Base-by-base conservation (phyloP, 1,140 invertebrate genomes). In the Apis cerana region DNA sequence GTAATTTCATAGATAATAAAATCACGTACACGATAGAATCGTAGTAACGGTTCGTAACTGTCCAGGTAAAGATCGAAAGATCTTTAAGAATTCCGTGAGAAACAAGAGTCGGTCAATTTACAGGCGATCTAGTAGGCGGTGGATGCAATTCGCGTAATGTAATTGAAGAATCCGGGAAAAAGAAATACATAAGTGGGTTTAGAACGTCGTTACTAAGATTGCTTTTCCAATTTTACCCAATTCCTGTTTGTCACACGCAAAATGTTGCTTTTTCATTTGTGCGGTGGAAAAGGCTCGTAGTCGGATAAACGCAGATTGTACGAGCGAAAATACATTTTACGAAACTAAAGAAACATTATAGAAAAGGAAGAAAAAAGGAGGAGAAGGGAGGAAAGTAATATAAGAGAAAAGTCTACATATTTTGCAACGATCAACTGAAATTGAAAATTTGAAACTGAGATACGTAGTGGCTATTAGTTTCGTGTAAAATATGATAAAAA, bases 111-210 rank as follows among this genome's bases (percentile, higher is more conserved):
- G n/a, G 58, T 64, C 77, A 80, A 80, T 62, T 64, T 72, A 48
- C 59, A 72, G 48, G 69, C 77, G 72, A 80, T 80, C 77, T 62
- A 80, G 72, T 80, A 72, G 77, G 58, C 27, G n/a, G 68, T 21
- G 67, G 58, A 33, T 54, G 68, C 77, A 72, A 80, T 72, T 72
- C 77, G 23, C 58, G 68, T 80, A 80, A 80, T 80, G 77, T 72
- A 71, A 80, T 72, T 80, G 77, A 80, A 62, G 48, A 48, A 48
- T 19, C 19, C 19, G 13, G 19, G 54, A 71, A 80, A 71, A 79
- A 80, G 77, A 80, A 80, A 72, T 54, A 80, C 77, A 72, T 72
- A 80, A 64, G 77, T 72, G 77, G 68, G 48, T 80, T 72, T 80
- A 27, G 77, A 72, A 80, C 48, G 17, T 58, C 77, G 69, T 80